These are phyloP conservation scores for Drosophila pegasa DNA, from an alignment of 2,888 invertebrate genomes.

Conservation along the genomic window DNA sequence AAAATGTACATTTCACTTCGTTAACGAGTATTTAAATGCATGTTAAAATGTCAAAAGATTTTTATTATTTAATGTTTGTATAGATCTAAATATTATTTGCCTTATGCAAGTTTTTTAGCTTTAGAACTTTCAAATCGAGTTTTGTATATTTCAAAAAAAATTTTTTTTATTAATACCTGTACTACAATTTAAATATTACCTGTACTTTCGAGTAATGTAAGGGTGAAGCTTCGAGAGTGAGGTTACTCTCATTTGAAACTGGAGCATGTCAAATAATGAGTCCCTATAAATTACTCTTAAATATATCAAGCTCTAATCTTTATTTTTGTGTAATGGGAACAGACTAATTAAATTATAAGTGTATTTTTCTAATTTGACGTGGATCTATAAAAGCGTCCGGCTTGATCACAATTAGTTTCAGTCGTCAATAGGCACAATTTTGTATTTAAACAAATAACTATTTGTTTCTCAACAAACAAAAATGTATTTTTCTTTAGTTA, in stretches of 20 bases:
- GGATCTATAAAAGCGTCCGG: slow-evolving; percentile 1
- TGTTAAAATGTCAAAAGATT: not conserved
- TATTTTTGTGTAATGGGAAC: not conserved
- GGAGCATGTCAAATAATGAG: not conserved
- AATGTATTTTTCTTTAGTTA: not conserved
- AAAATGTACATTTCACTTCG: not conserved
- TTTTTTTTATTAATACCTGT: not conserved
- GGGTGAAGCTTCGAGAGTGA: too few relatives aligned
- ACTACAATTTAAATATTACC: not conserved
- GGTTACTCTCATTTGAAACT: not conserved
- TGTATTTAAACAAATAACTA: not conserved
- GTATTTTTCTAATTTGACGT: not conserved
- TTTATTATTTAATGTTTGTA: not conserved
- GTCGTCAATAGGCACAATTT: not conserved
- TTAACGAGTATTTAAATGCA: not conserved
- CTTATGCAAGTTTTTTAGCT: not conserved
- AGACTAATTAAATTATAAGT: not conserved
- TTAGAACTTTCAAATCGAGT: not conserved
- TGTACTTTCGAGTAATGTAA: not conserved
- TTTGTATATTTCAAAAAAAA: not conserved
- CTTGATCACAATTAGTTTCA: too few relatives aligned
- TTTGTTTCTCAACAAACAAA: not conserved
- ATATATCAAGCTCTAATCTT: not conserved
- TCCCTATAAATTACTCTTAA: not conserved
- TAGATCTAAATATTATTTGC: not conserved